Conservation (phyloP, 2,888 invertebrate genomes). For the Volucella inanis region DNA sequence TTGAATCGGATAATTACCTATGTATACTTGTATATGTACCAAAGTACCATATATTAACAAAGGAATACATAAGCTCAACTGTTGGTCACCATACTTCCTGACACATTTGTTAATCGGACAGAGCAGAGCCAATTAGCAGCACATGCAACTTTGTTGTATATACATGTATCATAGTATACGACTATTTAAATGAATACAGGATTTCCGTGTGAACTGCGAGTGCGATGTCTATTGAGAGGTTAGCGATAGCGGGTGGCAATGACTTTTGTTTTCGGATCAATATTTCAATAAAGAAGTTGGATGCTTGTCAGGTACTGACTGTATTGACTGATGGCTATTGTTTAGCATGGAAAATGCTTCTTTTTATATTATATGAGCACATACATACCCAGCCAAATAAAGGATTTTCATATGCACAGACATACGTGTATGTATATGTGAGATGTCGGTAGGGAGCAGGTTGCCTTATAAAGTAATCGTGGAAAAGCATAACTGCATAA, state of each 20-base stretch:
- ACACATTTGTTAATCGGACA: constrained; percentile 39
- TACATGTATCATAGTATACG: not conserved
- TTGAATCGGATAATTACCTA: constrained; percentile 19
- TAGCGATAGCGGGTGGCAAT: constrained; percentile 43
- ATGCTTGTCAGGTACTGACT: too few relatives aligned
- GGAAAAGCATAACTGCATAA: too few relatives aligned
- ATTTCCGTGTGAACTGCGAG: constrained; percentile 65
- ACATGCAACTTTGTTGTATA: constrained; percentile 7
- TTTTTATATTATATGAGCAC: too few relatives aligned
- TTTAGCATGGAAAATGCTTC: too few relatives aligned
- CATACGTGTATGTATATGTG: too few relatives aligned
- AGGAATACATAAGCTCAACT: constrained; percentile 3
- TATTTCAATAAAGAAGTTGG: too few relatives aligned
- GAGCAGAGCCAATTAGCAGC: constrained; percentile 55
- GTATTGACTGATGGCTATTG: too few relatives aligned
- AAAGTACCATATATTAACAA: not conserved
- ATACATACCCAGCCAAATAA: too few relatives aligned
- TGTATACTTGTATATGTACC: too few relatives aligned
- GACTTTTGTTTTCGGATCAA: constrained; percentile 21
- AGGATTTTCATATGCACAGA: too few relatives aligned
- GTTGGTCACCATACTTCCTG: constrained; percentile 50
- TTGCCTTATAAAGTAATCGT: too few relatives aligned
- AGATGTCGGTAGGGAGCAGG: too few relatives aligned
- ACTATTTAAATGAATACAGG: constrained; percentile 42
- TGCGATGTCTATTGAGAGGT: constrained; percentile 28